These are phyloP conservation scores for Biston betularia DNA, from an alignment of 2,888 invertebrate species.

Conservation along the genomic window DNA sequence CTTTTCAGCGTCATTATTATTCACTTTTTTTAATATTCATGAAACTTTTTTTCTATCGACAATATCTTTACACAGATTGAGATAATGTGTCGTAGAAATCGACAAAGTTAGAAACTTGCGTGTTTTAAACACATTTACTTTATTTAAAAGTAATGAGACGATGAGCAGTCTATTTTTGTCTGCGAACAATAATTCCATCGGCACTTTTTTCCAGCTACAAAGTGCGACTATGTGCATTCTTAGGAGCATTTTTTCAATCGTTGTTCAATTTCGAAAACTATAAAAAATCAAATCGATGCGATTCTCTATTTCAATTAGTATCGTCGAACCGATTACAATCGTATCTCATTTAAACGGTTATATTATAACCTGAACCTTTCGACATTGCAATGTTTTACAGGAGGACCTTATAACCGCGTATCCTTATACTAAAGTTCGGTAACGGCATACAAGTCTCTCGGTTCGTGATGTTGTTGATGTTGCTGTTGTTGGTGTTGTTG, in stretches of 20 bases:
- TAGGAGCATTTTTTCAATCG: neutral
- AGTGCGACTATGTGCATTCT: neutral
- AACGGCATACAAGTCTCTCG: constrained; percentile 90
- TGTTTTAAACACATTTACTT: neutral
- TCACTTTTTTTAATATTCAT: neutral
- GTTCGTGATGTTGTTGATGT: constrained; percentile 61
- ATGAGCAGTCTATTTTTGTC: neutral
- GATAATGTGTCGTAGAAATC: neutral
- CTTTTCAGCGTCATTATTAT: constrained; percentile 5
- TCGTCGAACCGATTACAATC: constrained; percentile 27
- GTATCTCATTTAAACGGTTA: constrained; percentile 16
- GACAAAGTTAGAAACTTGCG: neutral
- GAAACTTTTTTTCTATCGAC: neutral
- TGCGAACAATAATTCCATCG: neutral
- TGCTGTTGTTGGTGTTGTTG: constrained; percentile 44
- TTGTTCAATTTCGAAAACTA: too few species aligned
- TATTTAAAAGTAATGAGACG: too few species aligned
- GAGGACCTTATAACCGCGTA: constrained; percentile 32
- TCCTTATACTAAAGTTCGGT: constrained; percentile 71
- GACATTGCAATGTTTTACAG: constrained; percentile 6
- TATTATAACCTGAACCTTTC: constrained; percentile 7
- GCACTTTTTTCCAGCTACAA: neutral
- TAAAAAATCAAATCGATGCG: too few species aligned
- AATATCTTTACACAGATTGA: neutral
- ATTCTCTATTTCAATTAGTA: too few species aligned